Evolutionary conservation across 2,113 vertebrate genomes (phyloP).

Genomic region (Podarcis raffonei): DNA sequence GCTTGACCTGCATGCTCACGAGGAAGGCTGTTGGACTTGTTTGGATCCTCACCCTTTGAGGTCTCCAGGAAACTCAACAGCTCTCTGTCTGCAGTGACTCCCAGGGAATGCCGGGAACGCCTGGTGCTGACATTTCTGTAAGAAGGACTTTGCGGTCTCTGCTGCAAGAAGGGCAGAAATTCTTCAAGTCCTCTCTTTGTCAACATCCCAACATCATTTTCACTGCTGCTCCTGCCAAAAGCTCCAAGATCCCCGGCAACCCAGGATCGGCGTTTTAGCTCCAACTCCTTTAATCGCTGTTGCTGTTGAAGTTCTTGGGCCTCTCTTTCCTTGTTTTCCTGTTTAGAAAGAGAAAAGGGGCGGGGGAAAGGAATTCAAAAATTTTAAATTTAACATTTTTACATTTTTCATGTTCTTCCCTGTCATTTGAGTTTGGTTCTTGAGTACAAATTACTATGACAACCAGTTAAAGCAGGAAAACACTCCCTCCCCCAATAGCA

Average conservation of each 20-base stretch:
- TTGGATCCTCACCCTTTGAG: conserved; percentile 73
- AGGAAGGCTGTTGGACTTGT: conserved; percentile 89
- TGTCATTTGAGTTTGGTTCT: not conserved
- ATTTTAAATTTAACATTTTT: not conserved
- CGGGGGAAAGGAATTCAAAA: too few relatives aligned
- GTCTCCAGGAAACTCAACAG: conserved; percentile 88
- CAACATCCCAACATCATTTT: conserved; percentile 90
- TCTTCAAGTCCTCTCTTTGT: conserved; percentile 87
- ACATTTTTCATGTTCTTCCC: not conserved
- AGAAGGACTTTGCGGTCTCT: conserved; percentile 82
- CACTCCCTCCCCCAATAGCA: not conserved
- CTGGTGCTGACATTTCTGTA: conserved; percentile 85
- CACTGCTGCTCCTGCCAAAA: conserved; percentile 92
- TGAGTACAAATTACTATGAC: not conserved
- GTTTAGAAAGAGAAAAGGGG: not conserved
- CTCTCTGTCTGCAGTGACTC: conserved; percentile 81
- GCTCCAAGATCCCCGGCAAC: conserved; percentile 76
- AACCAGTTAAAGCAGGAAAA: not conserved
- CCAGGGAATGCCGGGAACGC: conserved; percentile 87
- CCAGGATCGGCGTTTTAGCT: conserved; percentile 88
- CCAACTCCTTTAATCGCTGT: conserved; percentile 84
- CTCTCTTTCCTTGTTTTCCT: conserved; percentile 92
- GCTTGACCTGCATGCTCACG: conserved; percentile 74
- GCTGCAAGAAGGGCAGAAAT: conserved; percentile 80
- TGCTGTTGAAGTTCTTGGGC: conserved; percentile 84